A percentile compares a stretch with the other conserved stretches of the same genome.
Conservation (phyloP, 2,113 vertebrate genomes). For the Marmota monax region DNA sequence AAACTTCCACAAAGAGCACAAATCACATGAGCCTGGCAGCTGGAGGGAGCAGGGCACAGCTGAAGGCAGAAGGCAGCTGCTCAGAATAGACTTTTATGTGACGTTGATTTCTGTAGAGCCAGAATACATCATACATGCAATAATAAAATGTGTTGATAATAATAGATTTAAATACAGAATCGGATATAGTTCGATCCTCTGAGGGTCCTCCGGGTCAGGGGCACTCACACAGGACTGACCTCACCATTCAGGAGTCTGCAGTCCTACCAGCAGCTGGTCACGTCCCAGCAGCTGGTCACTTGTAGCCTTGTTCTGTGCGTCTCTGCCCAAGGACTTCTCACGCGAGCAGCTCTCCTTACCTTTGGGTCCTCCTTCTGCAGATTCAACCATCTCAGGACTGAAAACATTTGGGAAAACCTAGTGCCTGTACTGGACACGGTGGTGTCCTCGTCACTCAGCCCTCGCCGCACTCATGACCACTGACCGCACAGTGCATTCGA, state of each 20-base stretch:
- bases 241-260: too few relatives aligned
- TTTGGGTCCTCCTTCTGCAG: background rate
- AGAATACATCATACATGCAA: background rate
- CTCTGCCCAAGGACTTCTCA: too few relatives aligned
- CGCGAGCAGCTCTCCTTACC: background rate
- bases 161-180: too few relatives aligned
- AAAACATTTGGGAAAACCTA: fast-evolving
- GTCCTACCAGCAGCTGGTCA: too few relatives aligned
- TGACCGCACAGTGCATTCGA: fast-evolving
- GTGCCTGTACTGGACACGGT: too few relatives aligned
- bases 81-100: background rate
- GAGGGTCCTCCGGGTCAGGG: too few relatives aligned
- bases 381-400: background rate
- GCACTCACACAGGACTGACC: fast-evolving
- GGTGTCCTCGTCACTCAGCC: too few relatives aligned
- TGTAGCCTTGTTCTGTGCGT: too few relatives aligned
- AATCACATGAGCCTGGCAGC: too few relatives aligned
- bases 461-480: fast-evolving
- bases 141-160: too few relatives aligned
- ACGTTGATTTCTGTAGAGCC: background rate
- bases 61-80: fast-evolving
- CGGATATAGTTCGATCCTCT: background rate
- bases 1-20: background rate
- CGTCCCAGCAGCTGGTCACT: too few relatives aligned
- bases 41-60: background rate